Conservation (phyloP, 1,140 invertebrate genomes). For the Ridgeia piscesae region DNA sequence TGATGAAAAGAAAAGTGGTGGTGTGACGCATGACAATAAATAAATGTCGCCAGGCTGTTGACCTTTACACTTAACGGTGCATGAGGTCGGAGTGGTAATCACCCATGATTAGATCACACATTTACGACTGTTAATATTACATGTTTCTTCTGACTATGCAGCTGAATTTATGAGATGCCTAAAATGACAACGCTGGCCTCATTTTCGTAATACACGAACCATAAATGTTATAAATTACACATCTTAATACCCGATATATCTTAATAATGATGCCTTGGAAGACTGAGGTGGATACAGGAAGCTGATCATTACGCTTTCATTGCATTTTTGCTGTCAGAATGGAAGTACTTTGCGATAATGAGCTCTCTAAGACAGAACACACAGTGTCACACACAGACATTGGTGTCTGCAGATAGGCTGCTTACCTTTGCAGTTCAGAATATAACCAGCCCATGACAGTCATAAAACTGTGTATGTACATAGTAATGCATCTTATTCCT, state of each 20-base stretch:
- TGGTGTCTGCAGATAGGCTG: not conserved
- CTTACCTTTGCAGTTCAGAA: not conserved
- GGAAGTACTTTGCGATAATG: not conserved
- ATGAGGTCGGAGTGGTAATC: not conserved
- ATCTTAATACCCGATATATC: not conserved
- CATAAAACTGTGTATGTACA: no score
- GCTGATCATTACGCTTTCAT: no score
- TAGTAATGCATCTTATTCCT: no score
- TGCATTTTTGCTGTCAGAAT: no score
- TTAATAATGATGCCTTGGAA: not conserved
- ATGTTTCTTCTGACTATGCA: not conserved
- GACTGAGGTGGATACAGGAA: no score
- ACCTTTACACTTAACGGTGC: not conserved
- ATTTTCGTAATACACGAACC: not conserved
- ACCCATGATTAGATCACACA: not conserved
- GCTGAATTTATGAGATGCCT: not conserved
- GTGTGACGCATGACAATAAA: not conserved
- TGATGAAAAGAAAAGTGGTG: not conserved
- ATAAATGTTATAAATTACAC: not conserved
- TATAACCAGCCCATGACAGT: not conserved
- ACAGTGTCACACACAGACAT: no score
- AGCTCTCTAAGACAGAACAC: not conserved
- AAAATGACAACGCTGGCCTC: not conserved
- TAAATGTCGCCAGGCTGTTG: not conserved
- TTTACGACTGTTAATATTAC: not conserved